Evolutionary conservation across 1,140 invertebrate genomes (phyloP).

Genomic region (Drosophila fuyamai): DNA sequence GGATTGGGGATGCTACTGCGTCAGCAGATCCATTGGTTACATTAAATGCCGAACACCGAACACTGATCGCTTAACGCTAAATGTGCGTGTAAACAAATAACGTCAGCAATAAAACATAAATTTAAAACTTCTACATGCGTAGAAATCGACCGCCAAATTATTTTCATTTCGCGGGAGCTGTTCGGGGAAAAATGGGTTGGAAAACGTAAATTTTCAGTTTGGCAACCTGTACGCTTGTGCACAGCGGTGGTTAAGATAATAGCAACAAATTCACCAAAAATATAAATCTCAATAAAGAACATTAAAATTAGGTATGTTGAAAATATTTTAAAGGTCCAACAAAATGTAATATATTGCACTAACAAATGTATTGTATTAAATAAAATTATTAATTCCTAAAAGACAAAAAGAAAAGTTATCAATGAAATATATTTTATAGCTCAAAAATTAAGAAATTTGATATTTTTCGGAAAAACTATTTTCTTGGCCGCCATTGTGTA

Average conservation of each 20-base stretch:
- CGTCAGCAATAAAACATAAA: constrained; percentile 81
- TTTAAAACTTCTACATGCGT: constrained; percentile 72
- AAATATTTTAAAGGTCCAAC: too few species aligned
- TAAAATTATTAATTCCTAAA: neutral
- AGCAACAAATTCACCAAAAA: neutral
- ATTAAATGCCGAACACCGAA: constrained; percentile 52
- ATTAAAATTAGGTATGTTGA: too few species aligned
- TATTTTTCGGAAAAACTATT: neutral
- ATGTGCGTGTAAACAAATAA: constrained; percentile 81
- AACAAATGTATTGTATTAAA: neutral
- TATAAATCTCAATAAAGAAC: too few species aligned
- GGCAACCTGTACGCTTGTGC: constrained; percentile 34
- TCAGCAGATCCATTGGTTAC: constrained; percentile 66
- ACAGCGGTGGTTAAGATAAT: constrained; percentile 3
- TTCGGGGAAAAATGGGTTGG: constrained; percentile 8
- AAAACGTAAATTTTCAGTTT: constrained; percentile 37
- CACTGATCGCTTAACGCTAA: constrained; percentile 48
- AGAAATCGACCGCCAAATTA: constrained; percentile 79
- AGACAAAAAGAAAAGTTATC: neutral
- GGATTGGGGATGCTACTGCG: constrained; percentile 50
- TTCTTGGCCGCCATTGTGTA: neutral
- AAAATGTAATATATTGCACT: neutral
- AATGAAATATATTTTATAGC: too few species aligned
- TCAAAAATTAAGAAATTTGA: too few species aligned
- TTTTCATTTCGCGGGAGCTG: constrained; percentile 51